Evolutionary conservation across 2,888 invertebrate genomes (phyloP).

Genomic region (Cyrtodaria siliqua): DNA sequence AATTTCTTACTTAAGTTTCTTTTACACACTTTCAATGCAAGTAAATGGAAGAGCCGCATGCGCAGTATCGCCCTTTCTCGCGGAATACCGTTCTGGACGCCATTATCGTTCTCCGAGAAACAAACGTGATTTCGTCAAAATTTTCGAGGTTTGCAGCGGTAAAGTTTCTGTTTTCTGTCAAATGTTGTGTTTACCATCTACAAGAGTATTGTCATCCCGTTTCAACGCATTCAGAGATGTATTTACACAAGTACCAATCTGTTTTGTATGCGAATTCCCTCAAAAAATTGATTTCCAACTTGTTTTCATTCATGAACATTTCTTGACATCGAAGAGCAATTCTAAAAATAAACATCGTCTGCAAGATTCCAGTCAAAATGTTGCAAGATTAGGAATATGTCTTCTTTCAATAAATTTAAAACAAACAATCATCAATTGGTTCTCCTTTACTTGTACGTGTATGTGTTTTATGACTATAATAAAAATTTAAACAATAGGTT

Average conservation of each 20-base stretch:
- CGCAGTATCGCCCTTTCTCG: slow-evolving; percentile 83
- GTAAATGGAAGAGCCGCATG: slow-evolving; percentile 70
- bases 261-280: background rate
- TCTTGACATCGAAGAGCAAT: background rate
- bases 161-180: slow-evolving; percentile 30
- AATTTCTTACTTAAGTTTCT: too few relatives aligned
- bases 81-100: slow-evolving; percentile 83
- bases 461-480: too few relatives aligned
- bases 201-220: background rate
- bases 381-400: too few relatives aligned
- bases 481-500: too few relatives aligned
- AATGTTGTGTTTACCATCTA: background rate
- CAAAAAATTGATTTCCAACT: background rate
- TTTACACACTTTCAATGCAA: too few relatives aligned
- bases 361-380: too few relatives aligned
- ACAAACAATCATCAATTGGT: too few relatives aligned
- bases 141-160: slow-evolving; percentile 68
- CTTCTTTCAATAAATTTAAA: too few relatives aligned
- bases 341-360: slow-evolving; percentile 1
- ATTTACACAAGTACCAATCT: background rate
- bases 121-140: slow-evolving; percentile 81
- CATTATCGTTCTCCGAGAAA: slow-evolving; percentile 84
- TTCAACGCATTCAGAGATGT: background rate
- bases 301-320: background rate
- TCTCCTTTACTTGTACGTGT: too few relatives aligned